These are phyloP conservation scores for Acrocephalus scirpaceus DNA, from an alignment of 2,797 vertebrate species.

Conservation along the genomic window DNA sequence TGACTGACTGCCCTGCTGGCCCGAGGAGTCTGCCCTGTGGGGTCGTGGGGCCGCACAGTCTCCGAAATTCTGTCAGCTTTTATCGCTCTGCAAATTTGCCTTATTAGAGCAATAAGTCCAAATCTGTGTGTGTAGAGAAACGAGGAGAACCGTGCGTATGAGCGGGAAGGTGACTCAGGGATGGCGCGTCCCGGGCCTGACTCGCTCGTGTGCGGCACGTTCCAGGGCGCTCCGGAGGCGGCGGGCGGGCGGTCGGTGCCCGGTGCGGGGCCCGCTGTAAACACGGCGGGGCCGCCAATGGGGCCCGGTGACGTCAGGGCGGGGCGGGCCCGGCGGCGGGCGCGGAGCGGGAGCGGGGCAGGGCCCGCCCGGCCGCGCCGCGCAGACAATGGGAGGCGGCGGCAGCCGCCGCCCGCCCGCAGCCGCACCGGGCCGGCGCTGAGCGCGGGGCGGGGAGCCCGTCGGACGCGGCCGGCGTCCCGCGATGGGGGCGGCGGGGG, in stretches of 20 bases:
- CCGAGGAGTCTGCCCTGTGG: neutral
- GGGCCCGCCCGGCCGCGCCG: neutral
- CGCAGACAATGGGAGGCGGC: neutral
- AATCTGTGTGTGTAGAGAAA: fast-evolving
- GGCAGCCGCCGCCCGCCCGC: neutral
- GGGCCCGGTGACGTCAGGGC: neutral
- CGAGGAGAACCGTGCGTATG: fast-evolving
- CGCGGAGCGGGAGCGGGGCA: neutral
- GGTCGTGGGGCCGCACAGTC: fast-evolving
- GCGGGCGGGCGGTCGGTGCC: neutral
- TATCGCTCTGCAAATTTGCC: neutral
- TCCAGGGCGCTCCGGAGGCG: neutral
- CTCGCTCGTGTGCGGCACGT: neutral
- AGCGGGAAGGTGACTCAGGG: neutral
- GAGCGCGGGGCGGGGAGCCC: neutral
- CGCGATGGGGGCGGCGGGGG: neutral
- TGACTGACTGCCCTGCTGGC: neutral
- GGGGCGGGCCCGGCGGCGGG: neutral
- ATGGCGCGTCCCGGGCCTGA: fast-evolving
- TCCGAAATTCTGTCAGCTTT: too few species aligned
- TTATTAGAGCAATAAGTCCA: neutral
- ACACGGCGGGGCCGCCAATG: neutral
- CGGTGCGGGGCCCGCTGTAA: neutral
- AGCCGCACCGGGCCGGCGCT: neutral
- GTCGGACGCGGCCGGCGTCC: neutral